Conservation (phyloP, 2,888 invertebrate species). For the Aspidiotus rigidus region DNA sequence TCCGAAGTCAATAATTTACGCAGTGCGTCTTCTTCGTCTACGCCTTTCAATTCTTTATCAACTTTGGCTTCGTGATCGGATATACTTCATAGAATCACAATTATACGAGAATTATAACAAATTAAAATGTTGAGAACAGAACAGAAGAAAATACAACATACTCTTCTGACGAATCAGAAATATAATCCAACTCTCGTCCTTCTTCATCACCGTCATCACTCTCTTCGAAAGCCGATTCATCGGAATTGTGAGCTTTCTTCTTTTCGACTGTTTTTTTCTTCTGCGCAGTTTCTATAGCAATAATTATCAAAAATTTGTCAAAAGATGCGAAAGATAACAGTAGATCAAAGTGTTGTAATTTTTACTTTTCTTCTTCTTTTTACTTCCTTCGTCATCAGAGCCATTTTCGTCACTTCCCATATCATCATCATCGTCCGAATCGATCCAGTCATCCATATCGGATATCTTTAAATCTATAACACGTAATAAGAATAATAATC, state of each 20-base stretch:
- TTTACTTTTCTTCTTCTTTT: slow-evolving; percentile 58
- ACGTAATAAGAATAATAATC: background rate
- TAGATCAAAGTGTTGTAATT: slow-evolving; percentile 37
- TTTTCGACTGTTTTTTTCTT: slow-evolving; percentile 44
- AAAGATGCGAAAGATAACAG: too few relatives aligned
- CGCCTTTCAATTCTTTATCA: slow-evolving; percentile 74
- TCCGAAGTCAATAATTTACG: slow-evolving; percentile 79
- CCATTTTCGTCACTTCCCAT: slow-evolving; percentile 60
- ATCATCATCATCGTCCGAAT: slow-evolving; percentile 62
- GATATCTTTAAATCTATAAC: slow-evolving; percentile 68
- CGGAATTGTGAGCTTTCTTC: slow-evolving; percentile 71
- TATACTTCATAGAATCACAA: slow-evolving; percentile 46
- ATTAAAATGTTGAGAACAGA: background rate
- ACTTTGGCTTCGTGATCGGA: slow-evolving; percentile 64
- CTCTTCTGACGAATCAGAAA: slow-evolving; percentile 75
- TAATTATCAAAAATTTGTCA: too few relatives aligned
- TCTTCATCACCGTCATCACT: slow-evolving; percentile 97
- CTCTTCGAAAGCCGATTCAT: slow-evolving; percentile 87
- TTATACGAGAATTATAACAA: background rate
- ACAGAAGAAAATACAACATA: slow-evolving; percentile 39
- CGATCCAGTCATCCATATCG: slow-evolving; percentile 91
- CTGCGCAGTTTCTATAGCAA: background rate
- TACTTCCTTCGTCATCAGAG: slow-evolving; percentile 51
- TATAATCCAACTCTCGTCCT: slow-evolving; percentile 88
- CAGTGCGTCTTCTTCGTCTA: slow-evolving; percentile 83